Conservation (phyloP, 2,113 vertebrate genomes). For the Grammomys surdaster region DNA sequence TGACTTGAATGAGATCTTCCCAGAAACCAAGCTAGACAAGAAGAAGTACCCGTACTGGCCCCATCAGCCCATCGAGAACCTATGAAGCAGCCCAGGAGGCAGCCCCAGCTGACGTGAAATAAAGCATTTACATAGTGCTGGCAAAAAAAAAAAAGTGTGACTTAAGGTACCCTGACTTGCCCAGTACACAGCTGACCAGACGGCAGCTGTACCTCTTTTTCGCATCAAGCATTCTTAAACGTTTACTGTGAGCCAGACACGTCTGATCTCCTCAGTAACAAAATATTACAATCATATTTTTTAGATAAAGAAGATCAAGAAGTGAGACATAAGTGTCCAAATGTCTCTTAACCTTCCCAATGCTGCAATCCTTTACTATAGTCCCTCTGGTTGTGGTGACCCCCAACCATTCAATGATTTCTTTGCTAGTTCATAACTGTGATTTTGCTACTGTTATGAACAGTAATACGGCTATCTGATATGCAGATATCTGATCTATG, state of each 20-base stretch:
- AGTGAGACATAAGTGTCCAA: background rate
- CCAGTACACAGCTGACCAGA: background rate
- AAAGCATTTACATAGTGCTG: constrained; percentile 6
- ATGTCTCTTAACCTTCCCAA: background rate
- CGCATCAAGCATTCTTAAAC: background rate
- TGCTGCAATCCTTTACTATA: background rate
- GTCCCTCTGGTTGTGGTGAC: background rate
- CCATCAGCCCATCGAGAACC: constrained; percentile 91
- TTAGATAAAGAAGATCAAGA: background rate
- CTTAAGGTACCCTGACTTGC: background rate
- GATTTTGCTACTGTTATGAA: background rate
- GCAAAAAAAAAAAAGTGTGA: no score
- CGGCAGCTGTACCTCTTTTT: background rate
- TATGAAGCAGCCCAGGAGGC: constrained; percentile 86
- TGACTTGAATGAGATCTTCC: no score
- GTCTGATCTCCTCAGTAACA: constrained; percentile 6
- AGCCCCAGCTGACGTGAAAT: constrained; percentile 64
- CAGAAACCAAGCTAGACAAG: no score
- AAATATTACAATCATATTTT: constrained; percentile 19
- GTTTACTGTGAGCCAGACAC: background rate
- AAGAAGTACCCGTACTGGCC: constrained; percentile 92
- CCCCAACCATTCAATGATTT: background rate
- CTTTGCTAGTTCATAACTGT: background rate
- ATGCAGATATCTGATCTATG: background rate
- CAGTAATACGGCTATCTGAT: background rate